Conservation (phyloP, 2,888 invertebrate genomes). For the Smittia sp. region DNA sequence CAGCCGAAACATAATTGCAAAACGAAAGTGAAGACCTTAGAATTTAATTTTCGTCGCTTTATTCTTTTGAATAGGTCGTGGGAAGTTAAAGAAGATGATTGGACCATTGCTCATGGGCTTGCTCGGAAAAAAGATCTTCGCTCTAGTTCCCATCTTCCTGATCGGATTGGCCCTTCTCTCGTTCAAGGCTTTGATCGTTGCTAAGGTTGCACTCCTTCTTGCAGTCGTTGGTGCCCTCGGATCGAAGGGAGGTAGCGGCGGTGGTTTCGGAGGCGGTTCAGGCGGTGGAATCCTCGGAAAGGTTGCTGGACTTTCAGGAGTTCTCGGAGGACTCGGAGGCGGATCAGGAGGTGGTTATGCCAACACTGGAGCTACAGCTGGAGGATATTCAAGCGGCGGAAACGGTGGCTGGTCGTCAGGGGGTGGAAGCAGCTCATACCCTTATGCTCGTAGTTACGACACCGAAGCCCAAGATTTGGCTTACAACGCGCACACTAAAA, state of each 20-base stretch:
- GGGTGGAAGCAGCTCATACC: conserved; percentile 51
- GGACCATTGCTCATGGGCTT: conserved; percentile 66
- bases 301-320: conserved; percentile 40
- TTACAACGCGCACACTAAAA: conserved; percentile 63
- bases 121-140: conserved; percentile 67
- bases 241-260: conserved; percentile 62
- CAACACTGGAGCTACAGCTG: conserved; percentile 44
- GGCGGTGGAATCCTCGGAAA: conserved; percentile 43
- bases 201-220: conserved; percentile 73
- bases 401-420: conserved; percentile 47
- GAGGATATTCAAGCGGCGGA: conserved; percentile 46
- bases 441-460: conserved; percentile 58
- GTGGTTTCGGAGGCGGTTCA: conserved; percentile 45
- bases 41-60: background rate
- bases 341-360: conserved; percentile 45
- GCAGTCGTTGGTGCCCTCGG: conserved; percentile 70
- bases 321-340: background rate
- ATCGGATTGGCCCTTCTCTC: conserved; percentile 71
- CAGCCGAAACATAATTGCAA: background rate
- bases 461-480: conserved; percentile 63
- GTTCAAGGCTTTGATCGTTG: conserved; percentile 72
- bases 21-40: background rate
- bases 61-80: conserved; percentile 27
- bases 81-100: conserved; percentile 70
- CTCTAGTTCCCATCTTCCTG: conserved; percentile 67